Evolutionary conservation across 2,113 vertebrate genomes (phyloP).

Genomic region (Meriones unguiculatus): DNA sequence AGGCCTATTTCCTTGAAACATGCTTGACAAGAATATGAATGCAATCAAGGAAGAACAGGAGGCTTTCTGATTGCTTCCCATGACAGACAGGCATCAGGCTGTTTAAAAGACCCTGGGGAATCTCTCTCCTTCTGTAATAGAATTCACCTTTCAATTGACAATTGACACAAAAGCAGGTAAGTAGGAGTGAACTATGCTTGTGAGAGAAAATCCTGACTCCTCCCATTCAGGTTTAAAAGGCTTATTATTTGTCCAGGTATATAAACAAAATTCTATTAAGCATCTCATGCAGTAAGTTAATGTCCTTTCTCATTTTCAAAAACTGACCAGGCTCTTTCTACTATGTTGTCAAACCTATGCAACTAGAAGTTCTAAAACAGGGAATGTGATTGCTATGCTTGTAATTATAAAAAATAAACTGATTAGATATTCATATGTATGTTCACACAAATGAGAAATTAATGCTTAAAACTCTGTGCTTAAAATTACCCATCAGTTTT

Average conservation of each 20-base stretch:
- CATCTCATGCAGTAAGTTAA: neutral
- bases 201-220: neutral
- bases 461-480: neutral
- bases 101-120: neutral
- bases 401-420: neutral
- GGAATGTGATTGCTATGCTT: neutral
- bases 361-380: slow-evolving; percentile 50
- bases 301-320: slow-evolving; percentile 7
- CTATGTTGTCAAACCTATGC: neutral
- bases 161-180: slow-evolving; percentile 21
- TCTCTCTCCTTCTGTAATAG: neutral
- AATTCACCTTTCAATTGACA: slow-evolving; percentile 29
- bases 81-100: neutral
- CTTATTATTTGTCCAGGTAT: neutral
- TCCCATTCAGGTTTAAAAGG: neutral
- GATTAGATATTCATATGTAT: neutral
- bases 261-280: neutral
- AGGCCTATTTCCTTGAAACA: slow-evolving; percentile 19
- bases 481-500: neutral
- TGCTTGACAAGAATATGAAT: neutral
- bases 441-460: neutral
- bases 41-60: neutral
- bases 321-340: neutral
- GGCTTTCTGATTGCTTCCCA: neutral
- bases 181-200: neutral